These are phyloP conservation scores for Crotalus helleri DNA, from an alignment of 2,113 vertebrate genomes.

Conservation along the genomic window DNA sequence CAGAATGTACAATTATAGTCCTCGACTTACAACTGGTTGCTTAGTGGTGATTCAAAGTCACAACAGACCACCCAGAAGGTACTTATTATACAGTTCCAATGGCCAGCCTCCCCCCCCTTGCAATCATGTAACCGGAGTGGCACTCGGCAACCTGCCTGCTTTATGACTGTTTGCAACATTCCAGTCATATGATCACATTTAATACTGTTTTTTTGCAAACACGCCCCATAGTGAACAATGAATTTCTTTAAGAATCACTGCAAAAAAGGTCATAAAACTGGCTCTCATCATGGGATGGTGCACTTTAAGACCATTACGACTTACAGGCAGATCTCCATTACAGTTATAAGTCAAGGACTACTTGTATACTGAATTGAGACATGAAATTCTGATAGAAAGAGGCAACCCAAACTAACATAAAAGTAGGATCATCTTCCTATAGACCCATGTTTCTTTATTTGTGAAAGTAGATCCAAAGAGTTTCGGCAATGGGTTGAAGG, in stretches of 20 bases:
- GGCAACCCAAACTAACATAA: not conserved
- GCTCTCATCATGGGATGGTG: not conserved
- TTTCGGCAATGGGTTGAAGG: not conserved
- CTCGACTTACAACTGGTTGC: too few relatives aligned
- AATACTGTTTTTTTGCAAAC: too few relatives aligned
- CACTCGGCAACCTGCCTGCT: too few relatives aligned
- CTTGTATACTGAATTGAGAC: not conserved
- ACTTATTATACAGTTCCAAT: too few relatives aligned
- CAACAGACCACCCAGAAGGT: too few relatives aligned
- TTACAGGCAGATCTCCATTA: not conserved
- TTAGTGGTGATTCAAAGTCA: too few relatives aligned
- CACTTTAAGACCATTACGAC: not conserved
- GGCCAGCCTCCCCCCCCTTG: too few relatives aligned
- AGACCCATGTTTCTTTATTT: not conserved
- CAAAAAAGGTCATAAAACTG: not conserved
- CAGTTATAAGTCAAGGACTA: not conserved
- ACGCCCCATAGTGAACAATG: too few relatives aligned
- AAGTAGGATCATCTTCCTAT: not conserved
- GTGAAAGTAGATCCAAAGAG: not conserved
- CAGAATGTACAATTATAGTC: too few relatives aligned
- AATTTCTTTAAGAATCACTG: not conserved
- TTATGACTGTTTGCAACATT: too few relatives aligned
- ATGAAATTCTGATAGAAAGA: not conserved
- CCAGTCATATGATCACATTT: too few relatives aligned
- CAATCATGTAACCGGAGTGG: too few relatives aligned